Evolutionary conservation across 2,797 vertebrate genomes (phyloP).

Genomic region (Molossus molossus): DNA sequence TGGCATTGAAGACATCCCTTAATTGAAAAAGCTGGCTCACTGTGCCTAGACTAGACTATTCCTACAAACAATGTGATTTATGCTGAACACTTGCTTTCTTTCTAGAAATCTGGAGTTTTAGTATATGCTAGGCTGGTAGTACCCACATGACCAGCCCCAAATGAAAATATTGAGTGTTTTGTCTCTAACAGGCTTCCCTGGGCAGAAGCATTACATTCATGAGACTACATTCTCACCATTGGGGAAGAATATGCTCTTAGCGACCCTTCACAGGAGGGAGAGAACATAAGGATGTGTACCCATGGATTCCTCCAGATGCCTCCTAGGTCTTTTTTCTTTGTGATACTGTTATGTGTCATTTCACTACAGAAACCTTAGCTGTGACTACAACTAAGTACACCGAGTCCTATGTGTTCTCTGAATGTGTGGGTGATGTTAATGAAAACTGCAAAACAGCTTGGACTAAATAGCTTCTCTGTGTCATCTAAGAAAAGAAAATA

Average conservation of each 20-base stretch:
- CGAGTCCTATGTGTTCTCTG: background rate
- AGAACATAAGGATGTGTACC: background rate
- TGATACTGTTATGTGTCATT: background rate
- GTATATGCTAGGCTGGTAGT: background rate
- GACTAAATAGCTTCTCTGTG: background rate
- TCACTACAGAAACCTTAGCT: background rate
- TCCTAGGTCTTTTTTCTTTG: background rate
- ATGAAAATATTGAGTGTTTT: background rate
- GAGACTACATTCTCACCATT: background rate
- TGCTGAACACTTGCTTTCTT: background rate
- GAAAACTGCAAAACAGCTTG: background rate
- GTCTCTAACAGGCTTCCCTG: background rate
- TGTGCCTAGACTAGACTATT: background rate
- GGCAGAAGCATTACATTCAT: background rate
- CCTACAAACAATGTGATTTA: background rate
- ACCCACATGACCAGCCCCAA: background rate
- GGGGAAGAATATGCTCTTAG: background rate
- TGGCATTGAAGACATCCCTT: constrained; percentile 6
- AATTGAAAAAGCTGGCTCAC: background rate
- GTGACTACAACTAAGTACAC: background rate
- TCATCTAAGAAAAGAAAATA: constrained; percentile 44
- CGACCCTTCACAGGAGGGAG: background rate
- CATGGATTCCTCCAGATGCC: background rate
- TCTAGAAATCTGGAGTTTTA: background rate
- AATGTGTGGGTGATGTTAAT: background rate